Percentiles rank a stretch among this genome's conserved stretches.
Evolutionary conservation across 2,888 invertebrate genomes (phyloP).

Genomic region (Cartodere bifasciata): DNA sequence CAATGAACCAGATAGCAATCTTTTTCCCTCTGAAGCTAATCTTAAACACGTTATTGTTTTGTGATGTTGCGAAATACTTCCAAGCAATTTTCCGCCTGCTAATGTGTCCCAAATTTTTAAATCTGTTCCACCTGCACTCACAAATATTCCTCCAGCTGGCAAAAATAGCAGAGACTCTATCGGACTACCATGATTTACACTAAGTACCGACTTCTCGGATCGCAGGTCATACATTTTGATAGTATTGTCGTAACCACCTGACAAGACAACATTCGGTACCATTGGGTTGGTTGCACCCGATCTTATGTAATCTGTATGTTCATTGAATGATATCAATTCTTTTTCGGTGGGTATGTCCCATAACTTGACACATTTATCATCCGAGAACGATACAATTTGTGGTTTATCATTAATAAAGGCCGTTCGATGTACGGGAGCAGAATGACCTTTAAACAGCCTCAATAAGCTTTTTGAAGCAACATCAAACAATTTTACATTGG

Average conservation of each 20-base stretch:
- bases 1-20: slow-evolving; percentile 78
- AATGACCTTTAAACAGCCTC: slow-evolving; percentile 75
- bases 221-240: slow-evolving; percentile 82
- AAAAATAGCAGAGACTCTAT: slow-evolving; percentile 81
- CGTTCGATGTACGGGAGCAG: slow-evolving; percentile 66
- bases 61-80: slow-evolving; percentile 82
- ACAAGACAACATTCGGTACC: slow-evolving; percentile 61
- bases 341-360: slow-evolving; percentile 88
- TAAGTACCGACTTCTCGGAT: slow-evolving; percentile 52
- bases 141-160: slow-evolving; percentile 79
- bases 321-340: slow-evolving; percentile 48
- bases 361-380: slow-evolving; percentile 75
- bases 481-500: slow-evolving; percentile 78
- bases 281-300: slow-evolving; percentile 71
- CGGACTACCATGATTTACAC: slow-evolving; percentile 77
- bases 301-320: slow-evolving; percentile 71
- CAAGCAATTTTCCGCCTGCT: slow-evolving; percentile 72
- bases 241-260: slow-evolving; percentile 81
- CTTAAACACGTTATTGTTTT: slow-evolving; percentile 85
- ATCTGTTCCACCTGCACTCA: slow-evolving; percentile 85
- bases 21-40: slow-evolving; percentile 67
- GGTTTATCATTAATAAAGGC: slow-evolving; percentile 68
- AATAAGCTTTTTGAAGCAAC: slow-evolving; percentile 69
- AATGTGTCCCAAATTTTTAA: slow-evolving; percentile 90
- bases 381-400: slow-evolving; percentile 76